Evolutionary conservation across 2,888 invertebrate species (phyloP), one percentile per base, ranked within the genome.

Genomic region (Lithophane leautieri): DNA sequence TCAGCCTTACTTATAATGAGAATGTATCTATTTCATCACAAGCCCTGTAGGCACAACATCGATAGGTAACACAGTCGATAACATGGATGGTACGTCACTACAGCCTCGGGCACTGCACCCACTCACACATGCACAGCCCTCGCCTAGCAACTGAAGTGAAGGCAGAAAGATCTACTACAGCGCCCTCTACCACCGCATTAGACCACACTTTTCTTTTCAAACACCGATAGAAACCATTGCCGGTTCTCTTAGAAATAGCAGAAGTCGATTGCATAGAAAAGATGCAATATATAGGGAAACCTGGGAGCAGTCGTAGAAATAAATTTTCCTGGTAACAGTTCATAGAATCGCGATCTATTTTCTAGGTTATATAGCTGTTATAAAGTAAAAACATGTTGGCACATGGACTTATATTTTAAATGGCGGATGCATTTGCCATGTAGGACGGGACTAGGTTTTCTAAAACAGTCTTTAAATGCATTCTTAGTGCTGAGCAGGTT

Each of bases 71-170:
- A 84, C 52, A 81, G 81, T 86, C 86, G 84, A 82, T 84, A 89
- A 78, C 78, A 84, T 85, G 82, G 74, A 68, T 16, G 69, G 79
- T 74, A 73, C 94, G 87, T 77, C 93, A 88, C 93, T 94, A 92
- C 60, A 76, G 83, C 89, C 80, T 86, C 91, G 95, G 93, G 88
- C 95, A 94, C 91, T 95, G 94, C 94, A 94, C 95, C 92, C 95
- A 93, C 95, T 6, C 93, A 94, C 93, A 95, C 95, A 92, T 4
- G 47, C 90, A 82, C 82, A 89, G 44, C 73, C 22, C 87, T 91
- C 90, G 93, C 94, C 89, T 96, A 94, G 95, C 95, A 95, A 96
- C 96, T 83, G 89, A 94, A 94, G 94, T 94, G 94, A 94, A 95
- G 94, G 95, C 95, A 94, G 93, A 94, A 92, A 93, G 93, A 95